Base-by-base conservation (phyloP, 1,140 invertebrate genomes). In the Papilio xuthus region DNA sequence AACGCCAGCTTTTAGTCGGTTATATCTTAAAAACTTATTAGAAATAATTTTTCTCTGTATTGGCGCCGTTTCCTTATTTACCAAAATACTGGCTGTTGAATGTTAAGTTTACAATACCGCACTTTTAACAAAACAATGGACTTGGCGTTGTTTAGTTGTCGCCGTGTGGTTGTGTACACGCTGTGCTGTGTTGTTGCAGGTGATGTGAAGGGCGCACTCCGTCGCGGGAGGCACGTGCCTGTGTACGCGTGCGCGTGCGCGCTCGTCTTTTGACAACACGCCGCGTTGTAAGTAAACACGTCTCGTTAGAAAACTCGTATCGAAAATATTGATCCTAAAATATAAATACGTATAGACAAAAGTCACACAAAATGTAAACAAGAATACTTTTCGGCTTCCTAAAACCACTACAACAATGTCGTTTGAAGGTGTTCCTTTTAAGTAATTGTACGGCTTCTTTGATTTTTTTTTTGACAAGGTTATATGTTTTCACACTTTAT, bases 361-460 rank as follows among this genome's bases (percentile, higher is more conserved):
- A 20, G 50, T 20, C 50, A 53, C n/a, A 9, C n/a, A 13, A 44
- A 20, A 20, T 53, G n/a, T 53, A 53, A 20, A 53, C 4, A 20
- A 53, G 50, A 53, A 53, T 20, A 67, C 23, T 67, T 67, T 67
- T 32, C 53, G 60, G 60, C 60, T 67, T 67, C 26, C 4, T 67
- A 32, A 63, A 28, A 15, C 60, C 26, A 0, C 23, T 28, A 28
- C 60, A 60, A 60, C 10, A 32, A 28, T 32, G 18, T 67, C 12
- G 15, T 28, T 67, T 67, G 60, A 67, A 67, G 60, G 60, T 28
- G 60, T 63, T 15, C 18, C 20, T 67, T 60, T 67, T 67, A 67
- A 67, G 60, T 7, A 15, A 28, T 67, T 15, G 26, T 67, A 32
- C 7, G 60, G 60, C 13, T 67, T 67, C 60, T 28, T 67, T 67